Percentiles rank a stretch among this genome's conserved stretches.
Conservation (phyloP, 23 tunicate genomes). For the Trididemnum clinides region DNA sequence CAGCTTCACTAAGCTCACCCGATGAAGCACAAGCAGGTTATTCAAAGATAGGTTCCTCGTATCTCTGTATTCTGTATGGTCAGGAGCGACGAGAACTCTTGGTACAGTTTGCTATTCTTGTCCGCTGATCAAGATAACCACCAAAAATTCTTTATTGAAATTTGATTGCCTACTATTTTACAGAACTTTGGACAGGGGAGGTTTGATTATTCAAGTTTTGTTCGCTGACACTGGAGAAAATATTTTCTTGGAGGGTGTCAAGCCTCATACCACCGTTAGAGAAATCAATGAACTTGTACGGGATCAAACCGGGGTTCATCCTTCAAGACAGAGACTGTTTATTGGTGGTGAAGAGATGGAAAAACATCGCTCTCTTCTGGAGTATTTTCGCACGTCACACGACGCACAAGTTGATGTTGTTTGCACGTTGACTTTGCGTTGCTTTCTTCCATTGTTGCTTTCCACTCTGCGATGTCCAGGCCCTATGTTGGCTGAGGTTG, state of each 20-base stretch:
- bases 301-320: constrained; percentile 41
- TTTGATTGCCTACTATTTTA: not conserved
- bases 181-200: constrained; percentile 35
- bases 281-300: constrained; percentile 18
- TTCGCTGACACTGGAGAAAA: constrained; percentile 20
- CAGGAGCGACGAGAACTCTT: no score
- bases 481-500: constrained; percentile 75
- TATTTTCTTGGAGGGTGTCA: constrained; percentile 34
- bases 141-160: no score
- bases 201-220: not conserved
- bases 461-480: constrained; percentile 77
- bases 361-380: constrained; percentile 8
- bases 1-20: no score
- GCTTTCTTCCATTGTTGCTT: constrained; percentile 43
- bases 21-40: no score
- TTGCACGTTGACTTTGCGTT: constrained; percentile 40
- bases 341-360: constrained; percentile 59
- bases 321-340: constrained; percentile 55
- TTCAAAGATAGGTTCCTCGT: no score
- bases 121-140: no score
- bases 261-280: not conserved
- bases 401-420: constrained; percentile 2
- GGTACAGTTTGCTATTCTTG: no score
- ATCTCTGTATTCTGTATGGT: no score
- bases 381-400: constrained; percentile 45